Evolutionary conservation across 2,888 invertebrate genomes (phyloP).

Genomic region (Drosophila prostipennis): DNA sequence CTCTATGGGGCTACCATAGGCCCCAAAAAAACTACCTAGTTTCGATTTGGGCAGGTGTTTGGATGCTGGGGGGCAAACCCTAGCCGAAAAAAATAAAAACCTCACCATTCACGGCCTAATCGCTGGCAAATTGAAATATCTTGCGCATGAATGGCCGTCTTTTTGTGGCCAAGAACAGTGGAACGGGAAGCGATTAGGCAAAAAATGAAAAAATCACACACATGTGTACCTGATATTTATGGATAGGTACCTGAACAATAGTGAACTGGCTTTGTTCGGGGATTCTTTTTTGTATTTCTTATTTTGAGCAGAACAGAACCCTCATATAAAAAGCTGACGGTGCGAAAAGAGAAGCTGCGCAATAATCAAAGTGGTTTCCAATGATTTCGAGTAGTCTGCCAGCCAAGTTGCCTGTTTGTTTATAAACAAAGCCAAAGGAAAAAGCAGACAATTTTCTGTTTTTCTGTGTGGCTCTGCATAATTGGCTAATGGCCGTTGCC

Average conservation of each 20-base stretch:
- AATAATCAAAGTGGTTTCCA: conserved; percentile 43
- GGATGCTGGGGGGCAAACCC: conserved; percentile 22
- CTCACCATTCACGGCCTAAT: conserved; percentile 46
- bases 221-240: conserved; percentile 9
- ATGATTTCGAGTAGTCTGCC: conserved; percentile 24
- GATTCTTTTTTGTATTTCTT: conserved; percentile 6
- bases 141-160: conserved; percentile 52
- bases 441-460: conserved; percentile 20
- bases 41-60: conserved; percentile 24
- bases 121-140: conserved; percentile 52
- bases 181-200: conserved; percentile 61
- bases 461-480: conserved; percentile 46
- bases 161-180: conserved; percentile 54
- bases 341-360: conserved; percentile 63
- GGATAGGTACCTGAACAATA: conserved; percentile 6
- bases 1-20: conserved; percentile 12
- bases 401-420: conserved; percentile 21
- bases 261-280: conserved; percentile 33
- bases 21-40: conserved; percentile 2
- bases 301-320: conserved; percentile 32
- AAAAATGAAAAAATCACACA: conserved; percentile 1
- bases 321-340: conserved; percentile 69
- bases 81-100: conserved; percentile 14
- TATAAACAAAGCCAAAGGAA: conserved; percentile 35
- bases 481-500: conserved; percentile 60